A percentile compares a stretch with the other conserved stretches of the same genome.
These are phyloP conservation scores for Chloroceryle aenea DNA, from an alignment of 2,113 vertebrate species.

Conservation along the genomic window DNA sequence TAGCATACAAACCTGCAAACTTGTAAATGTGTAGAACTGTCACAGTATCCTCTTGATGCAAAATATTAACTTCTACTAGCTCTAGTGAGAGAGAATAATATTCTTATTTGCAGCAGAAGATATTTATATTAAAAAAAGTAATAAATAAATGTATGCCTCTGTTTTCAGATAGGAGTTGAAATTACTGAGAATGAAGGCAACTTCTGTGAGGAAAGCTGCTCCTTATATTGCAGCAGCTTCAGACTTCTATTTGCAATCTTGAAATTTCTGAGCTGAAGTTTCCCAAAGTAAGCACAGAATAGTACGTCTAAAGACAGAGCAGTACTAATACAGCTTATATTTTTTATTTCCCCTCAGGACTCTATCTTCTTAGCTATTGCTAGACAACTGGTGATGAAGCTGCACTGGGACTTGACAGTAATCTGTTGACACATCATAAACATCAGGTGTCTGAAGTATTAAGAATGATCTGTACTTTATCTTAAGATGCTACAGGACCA, in stretches of 20 bases:
- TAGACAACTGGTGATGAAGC: slow-evolving; percentile 48
- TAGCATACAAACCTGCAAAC: not conserved
- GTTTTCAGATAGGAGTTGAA: not conserved
- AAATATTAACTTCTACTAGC: slow-evolving; percentile 3
- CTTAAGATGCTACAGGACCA: slow-evolving; percentile 26
- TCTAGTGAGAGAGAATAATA: not conserved
- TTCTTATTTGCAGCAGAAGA: not conserved
- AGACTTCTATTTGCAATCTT: not conserved
- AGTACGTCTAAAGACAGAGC: not conserved
- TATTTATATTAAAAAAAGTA: not conserved
- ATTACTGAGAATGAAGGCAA: not conserved
- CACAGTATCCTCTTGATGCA: not conserved
- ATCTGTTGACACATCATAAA: slow-evolving; percentile 26
- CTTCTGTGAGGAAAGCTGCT: not conserved
- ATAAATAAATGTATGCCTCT: not conserved
- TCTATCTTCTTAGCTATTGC: not conserved
- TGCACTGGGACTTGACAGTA: slow-evolving; percentile 39
- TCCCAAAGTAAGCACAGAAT: not conserved
- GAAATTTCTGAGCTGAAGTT: slow-evolving; percentile 36
- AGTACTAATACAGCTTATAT: not conserved
- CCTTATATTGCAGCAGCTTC: not conserved
- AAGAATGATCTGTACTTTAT: slow-evolving; percentile 15
- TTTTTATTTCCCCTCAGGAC: not conserved
- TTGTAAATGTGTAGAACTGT: not conserved
- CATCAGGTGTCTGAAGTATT: slow-evolving; percentile 9